phyloP scores from a whole-genome alignment of 1,140 invertebrate genomes.

The Cyphomyrmex costatus region DNA sequence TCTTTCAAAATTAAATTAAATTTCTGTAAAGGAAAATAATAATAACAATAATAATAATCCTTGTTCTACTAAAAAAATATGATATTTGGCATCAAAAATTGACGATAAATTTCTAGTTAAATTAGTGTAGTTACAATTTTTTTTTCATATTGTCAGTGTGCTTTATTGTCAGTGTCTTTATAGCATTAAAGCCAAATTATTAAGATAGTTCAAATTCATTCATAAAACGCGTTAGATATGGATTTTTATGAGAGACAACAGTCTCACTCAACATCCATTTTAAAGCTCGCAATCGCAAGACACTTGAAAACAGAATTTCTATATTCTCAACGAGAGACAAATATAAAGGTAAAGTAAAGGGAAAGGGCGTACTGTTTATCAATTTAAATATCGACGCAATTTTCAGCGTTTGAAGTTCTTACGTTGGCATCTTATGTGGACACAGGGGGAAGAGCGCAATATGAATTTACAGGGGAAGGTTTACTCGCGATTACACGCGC shows the following conservation, averaged over 20 bases:
- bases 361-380: constrained; percentile 1
- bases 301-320: not conserved
- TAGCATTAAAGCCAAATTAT: not conserved
- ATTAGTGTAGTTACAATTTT: too few species aligned
- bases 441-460: not conserved
- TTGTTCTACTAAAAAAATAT: too few species aligned
- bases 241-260: constrained; percentile 4
- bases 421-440: constrained; percentile 26
- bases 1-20: too few species aligned
- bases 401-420: constrained; percentile 45
- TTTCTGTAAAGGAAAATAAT: too few species aligned
- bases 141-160: too few species aligned
- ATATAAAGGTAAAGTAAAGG: not conserved
- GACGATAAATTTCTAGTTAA: too few species aligned
- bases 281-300: not conserved
- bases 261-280: constrained; percentile 2
- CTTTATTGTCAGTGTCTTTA: too few species aligned
- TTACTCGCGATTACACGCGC: constrained; percentile 48
- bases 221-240: not conserved
- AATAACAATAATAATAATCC: too few species aligned
- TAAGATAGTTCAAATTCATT: not conserved
- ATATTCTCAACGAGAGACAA: not conserved
- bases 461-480: constrained; percentile 62
- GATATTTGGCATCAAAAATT: too few species aligned
- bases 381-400: constrained; percentile 46